These are phyloP conservation scores for Phalacrocorax brasilianus DNA, from an alignment of 2,113 vertebrate genomes.

Conservation along the genomic window DNA sequence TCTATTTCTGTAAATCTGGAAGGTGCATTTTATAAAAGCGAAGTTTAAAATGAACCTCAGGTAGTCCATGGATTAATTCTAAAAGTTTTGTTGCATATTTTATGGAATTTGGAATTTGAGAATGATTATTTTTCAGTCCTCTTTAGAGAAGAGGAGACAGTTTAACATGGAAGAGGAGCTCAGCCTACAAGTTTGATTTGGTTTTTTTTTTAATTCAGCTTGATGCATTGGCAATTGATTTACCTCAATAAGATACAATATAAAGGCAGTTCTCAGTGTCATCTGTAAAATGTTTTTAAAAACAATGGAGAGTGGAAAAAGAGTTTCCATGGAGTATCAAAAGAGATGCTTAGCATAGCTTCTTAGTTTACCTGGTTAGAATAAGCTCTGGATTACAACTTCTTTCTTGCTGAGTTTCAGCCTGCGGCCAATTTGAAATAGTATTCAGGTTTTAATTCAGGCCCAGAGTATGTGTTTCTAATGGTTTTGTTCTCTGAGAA, in stretches of 20 bases:
- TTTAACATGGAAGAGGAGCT: background rate
- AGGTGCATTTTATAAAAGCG: background rate
- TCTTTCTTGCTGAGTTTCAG: background rate
- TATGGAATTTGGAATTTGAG: background rate
- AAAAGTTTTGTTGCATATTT: background rate
- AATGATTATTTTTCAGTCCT: background rate
- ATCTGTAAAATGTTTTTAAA: background rate
- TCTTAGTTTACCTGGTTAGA: background rate
- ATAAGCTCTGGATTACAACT: background rate
- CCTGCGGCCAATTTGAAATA: background rate
- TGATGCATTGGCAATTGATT: background rate
- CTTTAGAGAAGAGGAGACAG: background rate
- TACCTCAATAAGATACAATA: background rate
- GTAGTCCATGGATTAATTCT: background rate
- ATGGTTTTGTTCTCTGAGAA: background rate
- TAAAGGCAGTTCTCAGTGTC: background rate
- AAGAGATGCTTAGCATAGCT: background rate
- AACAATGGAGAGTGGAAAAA: background rate
- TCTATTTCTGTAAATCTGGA: background rate
- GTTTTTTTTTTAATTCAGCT: background rate
- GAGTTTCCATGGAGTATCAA: background rate
- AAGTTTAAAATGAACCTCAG: background rate
- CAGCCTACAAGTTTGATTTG: background rate
- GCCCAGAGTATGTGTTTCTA: background rate
- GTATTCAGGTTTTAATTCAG: background rate